Conservation (phyloP, 2,797 vertebrate genomes). For the Merluccius polli region DNA sequence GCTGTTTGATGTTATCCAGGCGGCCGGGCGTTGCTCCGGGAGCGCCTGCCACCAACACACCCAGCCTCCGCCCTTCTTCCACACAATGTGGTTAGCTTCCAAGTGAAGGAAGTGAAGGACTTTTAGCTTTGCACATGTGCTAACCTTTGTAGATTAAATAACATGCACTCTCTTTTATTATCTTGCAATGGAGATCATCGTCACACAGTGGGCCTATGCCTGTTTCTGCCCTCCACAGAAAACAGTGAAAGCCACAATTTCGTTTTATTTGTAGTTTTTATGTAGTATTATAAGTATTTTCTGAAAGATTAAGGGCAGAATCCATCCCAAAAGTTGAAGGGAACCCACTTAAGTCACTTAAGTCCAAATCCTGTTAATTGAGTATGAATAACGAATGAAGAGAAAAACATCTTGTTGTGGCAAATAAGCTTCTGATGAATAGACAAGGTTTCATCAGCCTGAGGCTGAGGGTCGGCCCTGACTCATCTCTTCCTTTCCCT, state of each 20-base stretch:
- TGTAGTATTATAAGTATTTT: background rate
- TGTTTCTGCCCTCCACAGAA: background rate
- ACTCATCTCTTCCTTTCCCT: constrained; percentile 8
- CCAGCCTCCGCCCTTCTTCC: constrained; percentile 49
- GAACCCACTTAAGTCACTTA: background rate
- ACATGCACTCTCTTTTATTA: background rate
- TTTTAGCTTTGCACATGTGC: constrained; percentile 18
- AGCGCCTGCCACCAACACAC: constrained; percentile 28
- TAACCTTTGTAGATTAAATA: background rate
- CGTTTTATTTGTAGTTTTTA: background rate
- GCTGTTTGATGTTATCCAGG: constrained; percentile 57
- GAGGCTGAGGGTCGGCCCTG: background rate
- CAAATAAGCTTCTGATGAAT: background rate
- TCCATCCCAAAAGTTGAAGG: background rate
- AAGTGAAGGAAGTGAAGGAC: background rate
- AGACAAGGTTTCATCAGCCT: background rate
- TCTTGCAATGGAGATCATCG: background rate
- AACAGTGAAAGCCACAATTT: background rate
- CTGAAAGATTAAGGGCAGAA: too few relatives aligned
- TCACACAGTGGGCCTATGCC: background rate
- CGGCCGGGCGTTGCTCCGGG: constrained; percentile 38
- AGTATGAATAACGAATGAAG: background rate
- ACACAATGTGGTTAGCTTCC: constrained; percentile 32
- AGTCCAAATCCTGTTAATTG: background rate
- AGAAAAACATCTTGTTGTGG: background rate